Conservation (phyloP, 2,797 vertebrate species). For the Corythornis leucogaster region DNA sequence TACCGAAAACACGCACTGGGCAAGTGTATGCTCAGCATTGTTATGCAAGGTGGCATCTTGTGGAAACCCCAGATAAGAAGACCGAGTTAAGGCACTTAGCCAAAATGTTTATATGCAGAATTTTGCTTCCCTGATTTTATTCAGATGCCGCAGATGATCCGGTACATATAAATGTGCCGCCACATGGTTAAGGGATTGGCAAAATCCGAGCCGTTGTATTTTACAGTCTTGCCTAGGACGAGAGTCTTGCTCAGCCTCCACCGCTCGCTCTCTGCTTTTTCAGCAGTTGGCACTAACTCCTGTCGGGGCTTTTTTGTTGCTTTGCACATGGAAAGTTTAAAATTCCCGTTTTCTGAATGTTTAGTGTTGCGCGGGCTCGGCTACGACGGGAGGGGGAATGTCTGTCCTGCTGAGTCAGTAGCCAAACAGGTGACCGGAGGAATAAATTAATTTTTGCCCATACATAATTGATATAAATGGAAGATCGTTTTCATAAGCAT, state of each 20-base stretch:
- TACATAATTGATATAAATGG: slow-evolving; percentile 74
- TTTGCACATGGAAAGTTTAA: slow-evolving; percentile 59
- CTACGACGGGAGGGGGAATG: slow-evolving; percentile 11
- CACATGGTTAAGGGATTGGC: slow-evolving; percentile 63
- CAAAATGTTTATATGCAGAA: slow-evolving; percentile 73
- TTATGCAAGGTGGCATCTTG: slow-evolving; percentile 64
- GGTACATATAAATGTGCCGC: slow-evolving; percentile 58
- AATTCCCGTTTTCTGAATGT: not conserved
- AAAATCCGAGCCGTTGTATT: slow-evolving; percentile 62
- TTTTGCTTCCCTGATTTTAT: slow-evolving; percentile 73
- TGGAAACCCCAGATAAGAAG: slow-evolving; percentile 67
- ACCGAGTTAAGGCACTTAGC: slow-evolving; percentile 61
- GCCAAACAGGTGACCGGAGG: slow-evolving; percentile 70
- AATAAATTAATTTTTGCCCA: slow-evolving; percentile 77
- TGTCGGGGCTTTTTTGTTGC: slow-evolving; percentile 62
- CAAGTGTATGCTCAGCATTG: slow-evolving; percentile 47
- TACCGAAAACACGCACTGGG: slow-evolving; percentile 12
- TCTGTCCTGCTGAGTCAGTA: slow-evolving; percentile 54
- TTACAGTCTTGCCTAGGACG: slow-evolving; percentile 55
- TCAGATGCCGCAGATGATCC: slow-evolving; percentile 68
- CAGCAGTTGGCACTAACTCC: slow-evolving; percentile 61
- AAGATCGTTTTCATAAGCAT: slow-evolving; percentile 72
- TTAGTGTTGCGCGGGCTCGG: not conserved
- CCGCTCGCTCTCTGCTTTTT: slow-evolving; percentile 53
- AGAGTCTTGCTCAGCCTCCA: slow-evolving; percentile 59